Evolutionary conservation across 2,797 vertebrate species (phyloP), one percentile per base, ranked within the genome.

Genomic region (Australoheros facetus): DNA sequence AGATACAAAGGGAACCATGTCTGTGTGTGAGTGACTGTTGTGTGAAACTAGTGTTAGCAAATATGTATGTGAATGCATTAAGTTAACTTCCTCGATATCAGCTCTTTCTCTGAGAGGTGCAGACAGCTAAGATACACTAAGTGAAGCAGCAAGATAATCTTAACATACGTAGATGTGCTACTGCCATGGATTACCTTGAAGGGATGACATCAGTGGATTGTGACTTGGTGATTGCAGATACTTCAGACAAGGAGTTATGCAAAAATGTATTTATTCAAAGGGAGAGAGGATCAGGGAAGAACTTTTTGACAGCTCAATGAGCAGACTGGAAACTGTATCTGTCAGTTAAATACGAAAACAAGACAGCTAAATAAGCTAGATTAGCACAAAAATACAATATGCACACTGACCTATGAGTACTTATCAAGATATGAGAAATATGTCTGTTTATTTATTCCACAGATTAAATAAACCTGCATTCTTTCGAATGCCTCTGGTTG

Each of bases 1-100:
- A 70, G 79, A 91, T 88, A 94, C 94, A 95, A 94, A 95, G 87
- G 84, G 75, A 87, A 81, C 88, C 93, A 94, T 95, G 91, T 94
- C 87, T 88, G 82, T 32, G 82, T 87, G 85, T 81, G 88, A 89
- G 81, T 73, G 85, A 78, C 56, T 87, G 79, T 84, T 85, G 85
- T 90, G 87, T 89, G 85, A 90, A 87, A 88, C 85, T 51, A 77
- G 73, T 81, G 75, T 74, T 66, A 57, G 69, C 2, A 6, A 80
- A 78, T 71, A 75, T 85, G 81, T 81, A 39, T 7, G 87, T 19
- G 54, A 64, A 71, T 45, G 56, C 56, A 84, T 87, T 69, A 76
- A 85, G 75, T 9, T 1, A 75, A 57, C 45, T 56, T 51, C 62
- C 69, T 79, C 73, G 60, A 77, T 23, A 21, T 72, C 73, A 19